These are phyloP conservation scores for Drosophila guanche DNA, from an alignment of 1,140 invertebrate species.

Conservation along the genomic window DNA sequence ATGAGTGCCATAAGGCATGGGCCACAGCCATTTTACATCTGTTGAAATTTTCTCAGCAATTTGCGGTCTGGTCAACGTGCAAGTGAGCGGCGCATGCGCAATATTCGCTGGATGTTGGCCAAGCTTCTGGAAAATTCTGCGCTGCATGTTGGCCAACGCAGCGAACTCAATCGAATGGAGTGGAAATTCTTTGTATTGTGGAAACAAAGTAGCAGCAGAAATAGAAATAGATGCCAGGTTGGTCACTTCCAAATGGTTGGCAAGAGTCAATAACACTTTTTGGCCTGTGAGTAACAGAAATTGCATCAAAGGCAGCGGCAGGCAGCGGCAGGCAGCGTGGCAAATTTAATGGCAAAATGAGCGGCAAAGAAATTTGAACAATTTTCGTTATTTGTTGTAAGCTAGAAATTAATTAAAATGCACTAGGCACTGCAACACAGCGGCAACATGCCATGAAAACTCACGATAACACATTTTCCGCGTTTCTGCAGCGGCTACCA, in stretches of 20 bases:
- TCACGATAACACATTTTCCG: slow-evolving; percentile 79
- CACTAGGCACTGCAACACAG: slow-evolving; percentile 25
- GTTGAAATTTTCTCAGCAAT: slow-evolving; percentile 57
- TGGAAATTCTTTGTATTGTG: background rate
- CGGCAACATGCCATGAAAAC: slow-evolving; percentile 50
- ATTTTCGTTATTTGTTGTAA: slow-evolving; percentile 41
- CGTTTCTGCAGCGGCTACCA: slow-evolving; percentile 41
- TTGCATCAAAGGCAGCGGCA: slow-evolving; percentile 25
- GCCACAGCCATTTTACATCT: slow-evolving; percentile 18
- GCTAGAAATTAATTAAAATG: slow-evolving; percentile 69
- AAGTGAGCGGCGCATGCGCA: slow-evolving; percentile 51
- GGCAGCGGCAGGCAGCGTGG: slow-evolving; percentile 38
- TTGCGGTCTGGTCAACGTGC: slow-evolving; percentile 14
- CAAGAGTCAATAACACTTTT: slow-evolving; percentile 77
- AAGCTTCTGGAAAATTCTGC: slow-evolving; percentile 60
- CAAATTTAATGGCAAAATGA: slow-evolving; percentile 33
- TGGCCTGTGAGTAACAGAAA: slow-evolving; percentile 55
- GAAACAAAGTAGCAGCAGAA: slow-evolving; percentile 18
- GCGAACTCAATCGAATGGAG: no score
- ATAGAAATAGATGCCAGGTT: slow-evolving; percentile 15
- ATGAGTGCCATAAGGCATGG: slow-evolving; percentile 29
- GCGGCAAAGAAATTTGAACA: slow-evolving; percentile 63
- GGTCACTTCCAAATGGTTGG: slow-evolving; percentile 14
- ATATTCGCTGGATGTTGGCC: slow-evolving; percentile 48
- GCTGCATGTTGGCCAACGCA: slow-evolving; percentile 23